A percentile compares a stretch with the other conserved stretches of the same genome.
phyloP scores from a whole-genome alignment of 2,888 invertebrate genomes.

The Rhamnusium bicolor region DNA sequence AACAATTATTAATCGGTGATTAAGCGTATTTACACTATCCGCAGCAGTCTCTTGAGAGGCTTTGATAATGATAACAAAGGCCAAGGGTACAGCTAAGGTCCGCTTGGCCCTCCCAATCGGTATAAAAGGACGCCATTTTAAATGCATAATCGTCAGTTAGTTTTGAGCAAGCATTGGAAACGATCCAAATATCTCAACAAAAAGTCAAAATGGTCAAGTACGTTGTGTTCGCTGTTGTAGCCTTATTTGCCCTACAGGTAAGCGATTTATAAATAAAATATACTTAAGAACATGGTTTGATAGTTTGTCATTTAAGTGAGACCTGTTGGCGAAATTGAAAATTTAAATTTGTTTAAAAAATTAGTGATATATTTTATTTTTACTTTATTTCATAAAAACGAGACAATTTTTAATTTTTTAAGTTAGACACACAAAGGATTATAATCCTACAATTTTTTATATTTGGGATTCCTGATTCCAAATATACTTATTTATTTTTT shows the following conservation, averaged over 20 bases:
- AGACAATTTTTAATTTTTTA: no score
- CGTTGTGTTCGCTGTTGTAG: conserved; percentile 50
- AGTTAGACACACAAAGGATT: no score
- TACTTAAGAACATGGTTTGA: no score
- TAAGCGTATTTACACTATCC: conserved; percentile 15
- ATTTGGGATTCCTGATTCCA: no score
- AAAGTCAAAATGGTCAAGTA: conserved; percentile 55
- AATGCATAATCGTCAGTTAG: conserved; percentile 28
- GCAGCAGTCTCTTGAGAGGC: background rate
- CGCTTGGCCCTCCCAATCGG: background rate
- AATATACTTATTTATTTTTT: no score
- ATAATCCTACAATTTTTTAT: no score
- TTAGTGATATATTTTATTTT: no score
- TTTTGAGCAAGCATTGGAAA: conserved; percentile 19
- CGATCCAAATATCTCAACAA: background rate
- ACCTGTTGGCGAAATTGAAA: no score
- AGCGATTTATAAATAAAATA: conserved; percentile 43
- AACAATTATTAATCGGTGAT: conserved; percentile 15
- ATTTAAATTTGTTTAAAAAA: no score
- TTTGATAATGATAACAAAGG: conserved; percentile 39
- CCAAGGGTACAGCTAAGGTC: conserved; percentile 32
- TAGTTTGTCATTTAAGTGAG: no score
- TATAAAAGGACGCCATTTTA: conserved; percentile 34
- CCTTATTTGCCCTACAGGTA: conserved; percentile 57
- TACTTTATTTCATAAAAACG: no score